A percentile compares a stretch with the other conserved stretches of the same genome.
These are phyloP conservation scores for Hylaeus volcanicus DNA, from an alignment of 1,140 invertebrate genomes.

Conservation along the genomic window DNA sequence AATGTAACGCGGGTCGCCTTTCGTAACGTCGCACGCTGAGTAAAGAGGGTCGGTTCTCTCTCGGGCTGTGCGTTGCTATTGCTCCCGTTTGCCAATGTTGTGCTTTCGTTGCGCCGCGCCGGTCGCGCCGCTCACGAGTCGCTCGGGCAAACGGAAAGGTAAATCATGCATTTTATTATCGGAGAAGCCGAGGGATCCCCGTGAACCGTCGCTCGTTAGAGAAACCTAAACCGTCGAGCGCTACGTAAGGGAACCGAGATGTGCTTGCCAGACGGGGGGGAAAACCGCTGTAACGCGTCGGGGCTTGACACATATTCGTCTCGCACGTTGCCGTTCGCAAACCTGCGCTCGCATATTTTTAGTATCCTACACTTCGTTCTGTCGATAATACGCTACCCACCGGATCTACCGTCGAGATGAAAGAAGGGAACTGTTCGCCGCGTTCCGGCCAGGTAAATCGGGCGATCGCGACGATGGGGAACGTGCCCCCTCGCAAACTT, in stretches of 20 bases:
- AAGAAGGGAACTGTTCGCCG: constrained; percentile 11
- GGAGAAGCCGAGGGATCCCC: constrained; percentile 38
- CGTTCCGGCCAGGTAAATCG: not conserved
- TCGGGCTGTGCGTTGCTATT: constrained; percentile 33
- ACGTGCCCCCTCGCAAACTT: no score
- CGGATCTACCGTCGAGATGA: not conserved
- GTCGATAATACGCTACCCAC: constrained; percentile 24
- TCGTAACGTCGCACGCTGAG: constrained; percentile 58
- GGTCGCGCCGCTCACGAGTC: constrained; percentile 58
- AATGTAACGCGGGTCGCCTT: constrained; percentile 70
- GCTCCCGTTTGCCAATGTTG: constrained; percentile 19
- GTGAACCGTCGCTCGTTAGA: constrained; percentile 30
- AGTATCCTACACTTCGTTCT: constrained; percentile 18
- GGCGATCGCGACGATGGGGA: no score
- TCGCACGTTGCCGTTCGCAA: constrained; percentile 15
- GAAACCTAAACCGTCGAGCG: constrained; percentile 33
- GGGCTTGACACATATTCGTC: constrained; percentile 40
- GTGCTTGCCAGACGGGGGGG: constrained; percentile 9
- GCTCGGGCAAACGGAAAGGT: constrained; percentile 69
- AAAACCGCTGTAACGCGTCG: not conserved
- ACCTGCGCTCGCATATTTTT: constrained; percentile 30
- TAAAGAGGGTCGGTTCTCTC: constrained; percentile 54
- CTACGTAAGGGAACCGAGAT: not conserved
- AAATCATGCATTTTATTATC: constrained; percentile 77
- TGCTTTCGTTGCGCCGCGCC: constrained; percentile 38